Percentiles rank a stretch among this genome's conserved stretches.
Evolutionary conservation across 2,113 vertebrate species (phyloP).

Genomic region (Hippocampus zosterae): DNA sequence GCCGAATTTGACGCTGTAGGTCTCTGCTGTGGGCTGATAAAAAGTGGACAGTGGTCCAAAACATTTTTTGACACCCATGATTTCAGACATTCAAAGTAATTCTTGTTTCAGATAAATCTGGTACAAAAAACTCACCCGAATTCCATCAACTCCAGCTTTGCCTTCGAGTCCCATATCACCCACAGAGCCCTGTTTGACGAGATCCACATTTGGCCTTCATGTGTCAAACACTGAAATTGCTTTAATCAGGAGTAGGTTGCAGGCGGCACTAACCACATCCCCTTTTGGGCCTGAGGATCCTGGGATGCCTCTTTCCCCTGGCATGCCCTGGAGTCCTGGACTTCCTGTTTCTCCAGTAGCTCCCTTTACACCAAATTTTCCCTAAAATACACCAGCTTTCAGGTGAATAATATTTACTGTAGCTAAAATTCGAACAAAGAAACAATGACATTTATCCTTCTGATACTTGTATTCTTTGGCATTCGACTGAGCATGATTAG

Average conservation of each 20-base stretch:
- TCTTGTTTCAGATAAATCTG: background rate
- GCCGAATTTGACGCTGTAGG: too few species aligned
- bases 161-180: slow-evolving; percentile 89
- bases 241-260: background rate
- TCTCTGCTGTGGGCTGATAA: too few species aligned
- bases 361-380: slow-evolving; percentile 82
- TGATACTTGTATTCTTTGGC: too few species aligned
- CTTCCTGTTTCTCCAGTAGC: slow-evolving; percentile 82
- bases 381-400: slow-evolving; percentile 64
- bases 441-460: background rate
- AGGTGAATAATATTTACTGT: background rate
- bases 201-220: background rate
- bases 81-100: background rate
- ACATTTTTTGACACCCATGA: background rate
- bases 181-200: slow-evolving; percentile 74
- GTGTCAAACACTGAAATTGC: background rate
- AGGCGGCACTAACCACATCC: slow-evolving; percentile 77
- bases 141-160: slow-evolving; percentile 88
- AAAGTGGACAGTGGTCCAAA: too few species aligned
- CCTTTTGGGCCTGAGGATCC: slow-evolving; percentile 90
- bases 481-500: too few species aligned
- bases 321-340: slow-evolving; percentile 92
- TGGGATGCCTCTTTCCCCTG: slow-evolving; percentile 89
- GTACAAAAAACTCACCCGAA: slow-evolving; percentile 77
- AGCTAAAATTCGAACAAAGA: background rate